Percentiles rank a stretch among this genome's conserved stretches.
Evolutionary conservation across 2,797 vertebrate species (phyloP).

Genomic region (Melopsittacus undulatus): DNA sequence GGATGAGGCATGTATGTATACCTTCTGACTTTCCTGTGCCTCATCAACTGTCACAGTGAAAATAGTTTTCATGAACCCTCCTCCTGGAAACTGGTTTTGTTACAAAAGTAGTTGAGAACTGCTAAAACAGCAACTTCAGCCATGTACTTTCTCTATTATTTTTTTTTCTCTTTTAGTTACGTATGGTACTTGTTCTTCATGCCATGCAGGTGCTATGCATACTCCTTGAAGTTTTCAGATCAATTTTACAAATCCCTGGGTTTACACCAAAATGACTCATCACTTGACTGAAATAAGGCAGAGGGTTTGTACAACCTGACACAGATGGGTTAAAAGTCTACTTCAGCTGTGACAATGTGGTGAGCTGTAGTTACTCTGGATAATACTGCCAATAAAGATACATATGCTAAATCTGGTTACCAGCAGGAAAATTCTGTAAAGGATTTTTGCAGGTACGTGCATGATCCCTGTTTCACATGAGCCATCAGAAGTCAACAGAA

Average conservation of each 20-base stretch:
- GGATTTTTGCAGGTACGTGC: background rate
- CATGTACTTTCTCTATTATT: background rate
- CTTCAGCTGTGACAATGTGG: background rate
- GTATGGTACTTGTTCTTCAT: background rate
- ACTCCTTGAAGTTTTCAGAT: background rate
- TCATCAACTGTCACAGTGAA: background rate
- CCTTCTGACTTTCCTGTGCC: background rate
- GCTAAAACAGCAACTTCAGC: background rate
- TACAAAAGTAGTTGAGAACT: background rate
- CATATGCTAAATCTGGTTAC: background rate
- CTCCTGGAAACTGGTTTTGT: background rate
- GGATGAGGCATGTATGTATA: background rate
- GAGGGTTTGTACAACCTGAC: background rate
- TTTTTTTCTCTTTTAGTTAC: background rate
- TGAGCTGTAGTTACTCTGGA: background rate
- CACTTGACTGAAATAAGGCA: background rate
- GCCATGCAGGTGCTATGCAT: background rate
- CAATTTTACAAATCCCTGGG: background rate
- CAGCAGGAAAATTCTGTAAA: background rate
- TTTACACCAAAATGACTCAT: background rate
- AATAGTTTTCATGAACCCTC: background rate
- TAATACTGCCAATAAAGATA: background rate
- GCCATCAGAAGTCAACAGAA: background rate
- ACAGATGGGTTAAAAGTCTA: background rate
- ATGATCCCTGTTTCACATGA: background rate